Evolutionary conservation across 2,797 vertebrate genomes (phyloP), one percentile per base, ranked within the genome.

Genomic region (Esox masquinongy): DNA sequence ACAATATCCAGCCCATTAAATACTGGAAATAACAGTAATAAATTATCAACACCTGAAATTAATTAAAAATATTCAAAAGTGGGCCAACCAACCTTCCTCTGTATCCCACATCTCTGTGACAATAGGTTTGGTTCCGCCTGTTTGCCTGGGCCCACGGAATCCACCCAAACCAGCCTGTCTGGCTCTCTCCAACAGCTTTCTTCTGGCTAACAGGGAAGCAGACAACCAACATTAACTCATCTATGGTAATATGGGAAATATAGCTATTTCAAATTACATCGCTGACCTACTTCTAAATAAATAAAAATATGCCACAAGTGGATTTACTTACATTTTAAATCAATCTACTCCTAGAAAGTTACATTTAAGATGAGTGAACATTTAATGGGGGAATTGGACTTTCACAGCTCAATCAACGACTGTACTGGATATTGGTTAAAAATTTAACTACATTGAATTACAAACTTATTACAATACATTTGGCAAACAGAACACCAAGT

Each of bases 21-120:
- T 11, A 3, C 9, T 47, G 43, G 43, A 14, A 12, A 47, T 47
- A 47, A 11, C 12, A 47, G 36, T 0, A 39, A 39, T 39, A 39
- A 5, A 39, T 3, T 8, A 47, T 3, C 43, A 1, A 19, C 47
- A 50, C 24, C 61, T 24, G 19, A 51, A 73, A 31, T 31, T 7
- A 50, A 53, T 70, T 16, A 77, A 47, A 68, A 34, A 19, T 47
- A 8, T 2, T 39, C 0, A 26, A 50, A 47, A 66, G 14, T 49
- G 9, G 19, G 26, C 43, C 26, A 24, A 70, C 26, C 73, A 82
- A 97, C 97, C 94, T 90, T 96, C 95, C 73, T 92, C 93, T 70
- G 94, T 95, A 92, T 97, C 96, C 94, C 91, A 96, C 97, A 99
- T 98, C 82, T 94, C 94, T 88, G 92, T 91, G 85, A 88, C 79